Base-by-base conservation (phyloP, 2,113 vertebrate genomes). In the Eudyptes chrysolophus region DNA sequence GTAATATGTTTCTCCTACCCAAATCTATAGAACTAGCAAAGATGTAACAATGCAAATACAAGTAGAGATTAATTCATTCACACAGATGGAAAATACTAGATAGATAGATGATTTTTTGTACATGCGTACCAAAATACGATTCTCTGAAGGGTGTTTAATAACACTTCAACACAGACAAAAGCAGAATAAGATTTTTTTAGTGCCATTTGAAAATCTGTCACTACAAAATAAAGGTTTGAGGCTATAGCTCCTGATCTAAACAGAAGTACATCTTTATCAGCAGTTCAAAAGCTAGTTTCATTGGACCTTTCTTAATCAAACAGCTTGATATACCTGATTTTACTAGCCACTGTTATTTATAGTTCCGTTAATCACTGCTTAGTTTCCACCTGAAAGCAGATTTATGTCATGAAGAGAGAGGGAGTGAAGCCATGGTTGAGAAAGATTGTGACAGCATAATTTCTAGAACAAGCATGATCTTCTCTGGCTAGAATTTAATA, bases 51-150 rank as follows among this genome's bases (percentile, higher is more conserved):
- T 22, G 3, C 6, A 85, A 82, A 44, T 51, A 32, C 2, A 38
- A 18, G 7, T 5, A 65, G 22, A 26, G 2, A 8, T 26, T 1
- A 65, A 49, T 82, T 66, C 13, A 22, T 48, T 26, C 1, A 3
- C 17, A 61, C 0, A 55, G 29, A 70, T 38, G 2, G 38, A 90
- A 78, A 65, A 29, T 0, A 0, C 52, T 40, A n/a, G 3, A 11
- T n/a, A 51, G 3, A n/a, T 10, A n/a, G 5, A 75, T 60, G 3
- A 5, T 27, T n/a, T 81, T 75, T 79, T 58, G 4, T 26, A 66
- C 6, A 14, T 16, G 15, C 0, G 1, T 29, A 44, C 3, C 3
- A 82, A 86, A 74, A 57, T 16, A 14, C 0, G 0, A 2, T 77
- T 62, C 72, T 58, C 40, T 74, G 17, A 49, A 80, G 7, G 13